These are phyloP conservation scores for Orius insidiosus DNA, from an alignment of 1,140 invertebrate genomes.

Conservation along the genomic window DNA sequence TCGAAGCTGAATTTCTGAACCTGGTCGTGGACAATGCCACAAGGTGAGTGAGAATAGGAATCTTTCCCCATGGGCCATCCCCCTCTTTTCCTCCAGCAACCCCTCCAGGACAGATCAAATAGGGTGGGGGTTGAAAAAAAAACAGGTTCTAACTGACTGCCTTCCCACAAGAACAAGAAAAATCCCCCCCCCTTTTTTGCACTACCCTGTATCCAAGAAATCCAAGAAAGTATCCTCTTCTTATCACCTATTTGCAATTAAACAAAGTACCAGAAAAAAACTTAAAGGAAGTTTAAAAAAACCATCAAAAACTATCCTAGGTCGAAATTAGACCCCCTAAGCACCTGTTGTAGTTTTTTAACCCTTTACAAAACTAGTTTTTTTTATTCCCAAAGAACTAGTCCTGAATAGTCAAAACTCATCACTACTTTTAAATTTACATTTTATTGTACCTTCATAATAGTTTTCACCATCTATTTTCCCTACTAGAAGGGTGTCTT, in stretches of 20 bases:
- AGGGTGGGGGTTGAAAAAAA: neutral
- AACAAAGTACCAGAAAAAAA: too few species aligned
- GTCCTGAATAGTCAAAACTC: too few species aligned
- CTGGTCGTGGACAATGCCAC: slow-evolving; percentile 60
- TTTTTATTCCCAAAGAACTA: too few species aligned
- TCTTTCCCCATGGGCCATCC: slow-evolving; percentile 9
- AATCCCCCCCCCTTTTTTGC: slow-evolving; percentile 2
- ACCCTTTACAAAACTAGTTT: neutral
- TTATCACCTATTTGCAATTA: too few species aligned
- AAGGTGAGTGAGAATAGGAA: slow-evolving; percentile 29
- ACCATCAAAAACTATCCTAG: neutral
- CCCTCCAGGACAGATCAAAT: slow-evolving; percentile 1
- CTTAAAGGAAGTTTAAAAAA: neutral
- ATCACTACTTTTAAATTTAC: too few species aligned
- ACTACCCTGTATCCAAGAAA: too few species aligned
- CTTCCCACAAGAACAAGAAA: slow-evolving; percentile 5
- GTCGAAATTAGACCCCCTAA: slow-evolving; percentile 1
- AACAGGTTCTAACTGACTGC: slow-evolving; percentile 7
- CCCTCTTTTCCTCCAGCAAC: slow-evolving; percentile 4
- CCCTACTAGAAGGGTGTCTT: neutral
- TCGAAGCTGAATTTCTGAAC: slow-evolving; percentile 87
- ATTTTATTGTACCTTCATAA: slow-evolving; percentile 1
- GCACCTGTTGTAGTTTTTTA: neutral
- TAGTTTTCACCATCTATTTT: neutral
- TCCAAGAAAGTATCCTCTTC: too few species aligned